Evolutionary conservation across 37 sponge, comb jelly and placozoan species (phyloP).

Genomic region (Eunapius fragilis): DNA sequence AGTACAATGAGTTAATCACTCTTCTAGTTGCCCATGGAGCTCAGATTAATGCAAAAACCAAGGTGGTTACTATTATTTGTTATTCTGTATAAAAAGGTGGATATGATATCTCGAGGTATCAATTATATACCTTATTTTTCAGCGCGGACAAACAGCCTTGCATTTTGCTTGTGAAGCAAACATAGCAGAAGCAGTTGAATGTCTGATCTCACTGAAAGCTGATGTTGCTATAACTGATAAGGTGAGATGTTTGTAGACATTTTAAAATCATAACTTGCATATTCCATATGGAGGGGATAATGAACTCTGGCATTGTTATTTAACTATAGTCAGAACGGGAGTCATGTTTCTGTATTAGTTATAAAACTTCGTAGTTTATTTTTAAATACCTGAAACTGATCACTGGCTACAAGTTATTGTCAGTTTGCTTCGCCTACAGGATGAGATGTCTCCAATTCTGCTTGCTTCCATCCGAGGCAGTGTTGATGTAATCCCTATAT

Average conservation of each 20-base stretch:
- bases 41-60: neutral
- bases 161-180: neutral
- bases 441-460: neutral
- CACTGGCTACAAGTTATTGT: no score
- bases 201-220: neutral
- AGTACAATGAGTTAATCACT: neutral
- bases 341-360: no score
- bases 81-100: no score
- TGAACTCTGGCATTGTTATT: no score
- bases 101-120: no score
- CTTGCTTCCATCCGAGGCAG: neutral
- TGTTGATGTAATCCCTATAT: neutral
- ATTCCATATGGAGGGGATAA: no score
- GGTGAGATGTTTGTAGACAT: neutral
- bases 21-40: neutral
- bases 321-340: no score
- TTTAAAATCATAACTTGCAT: no score
- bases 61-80: neutral
- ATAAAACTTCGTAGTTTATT: no score
- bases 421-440: neutral
- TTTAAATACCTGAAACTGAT: no score
- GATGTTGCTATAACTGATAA: neutral
- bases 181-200: neutral
- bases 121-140: neutral
- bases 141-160: neutral